A percentile compares a stretch with the other conserved stretches of the same genome.
Evolutionary conservation across 2,888 invertebrate genomes (phyloP).

Genomic region (Globia sparganii): DNA sequence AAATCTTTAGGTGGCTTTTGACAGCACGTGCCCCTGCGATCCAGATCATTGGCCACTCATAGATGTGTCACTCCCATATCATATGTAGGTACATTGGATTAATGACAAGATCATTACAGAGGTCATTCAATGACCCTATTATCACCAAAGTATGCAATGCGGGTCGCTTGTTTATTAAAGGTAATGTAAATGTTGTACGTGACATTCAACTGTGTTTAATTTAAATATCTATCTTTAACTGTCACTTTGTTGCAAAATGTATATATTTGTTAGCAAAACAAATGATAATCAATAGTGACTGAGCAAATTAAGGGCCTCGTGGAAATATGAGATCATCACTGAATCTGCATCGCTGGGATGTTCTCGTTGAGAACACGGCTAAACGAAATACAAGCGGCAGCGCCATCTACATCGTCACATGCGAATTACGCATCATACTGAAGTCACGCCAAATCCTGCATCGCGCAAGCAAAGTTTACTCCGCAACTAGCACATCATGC

Average conservation of each 20-base stretch:
- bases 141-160: neutral
- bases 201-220: conserved; percentile 1
- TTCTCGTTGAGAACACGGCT: too few species aligned
- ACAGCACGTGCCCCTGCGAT: neutral
- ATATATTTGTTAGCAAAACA: too few species aligned
- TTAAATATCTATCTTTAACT: neutral
- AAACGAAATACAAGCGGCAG: too few species aligned
- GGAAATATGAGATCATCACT: too few species aligned
- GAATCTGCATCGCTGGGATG: too few species aligned
- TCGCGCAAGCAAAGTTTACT: too few species aligned
- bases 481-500: too few species aligned
- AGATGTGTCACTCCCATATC: neutral
- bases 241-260: neutral
- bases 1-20: neutral
- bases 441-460: too few species aligned
- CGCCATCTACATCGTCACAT: too few species aligned
- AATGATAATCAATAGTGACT: too few species aligned
- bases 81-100: neutral
- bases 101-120: neutral
- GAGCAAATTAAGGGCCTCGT: too few species aligned
- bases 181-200: neutral
- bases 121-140: neutral
- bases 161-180: neutral
- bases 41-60: neutral
- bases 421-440: too few species aligned